Conservation (phyloP, 2,888 invertebrate genomes). For the Andrena hattorfiana region DNA sequence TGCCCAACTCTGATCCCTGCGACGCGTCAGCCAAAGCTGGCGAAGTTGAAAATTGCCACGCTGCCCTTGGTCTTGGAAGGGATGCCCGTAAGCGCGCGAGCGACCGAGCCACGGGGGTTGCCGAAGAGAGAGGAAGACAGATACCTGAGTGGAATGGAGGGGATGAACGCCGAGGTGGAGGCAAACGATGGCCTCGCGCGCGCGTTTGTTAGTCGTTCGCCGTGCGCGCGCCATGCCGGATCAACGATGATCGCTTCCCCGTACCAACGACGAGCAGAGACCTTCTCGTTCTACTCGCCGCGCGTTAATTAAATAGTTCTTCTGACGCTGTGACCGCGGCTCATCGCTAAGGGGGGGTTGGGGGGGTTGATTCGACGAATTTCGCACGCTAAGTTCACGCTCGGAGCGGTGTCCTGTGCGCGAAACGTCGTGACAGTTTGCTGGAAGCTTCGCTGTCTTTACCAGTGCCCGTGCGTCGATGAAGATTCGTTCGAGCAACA, state of each 20-base stretch:
- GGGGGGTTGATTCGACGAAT: neutral
- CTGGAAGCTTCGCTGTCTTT: neutral
- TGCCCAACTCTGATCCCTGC: no score
- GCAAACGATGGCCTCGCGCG: slow-evolving; percentile 66
- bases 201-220: slow-evolving; percentile 79
- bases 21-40: neutral
- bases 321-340: slow-evolving; percentile 15
- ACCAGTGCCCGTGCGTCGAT: neutral
- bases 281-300: neutral
- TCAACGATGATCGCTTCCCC: slow-evolving; percentile 25
- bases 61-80: neutral
- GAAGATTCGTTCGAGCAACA: neutral
- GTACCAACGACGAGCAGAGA: slow-evolving; percentile 4
- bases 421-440: neutral
- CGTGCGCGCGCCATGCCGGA: slow-evolving; percentile 76
- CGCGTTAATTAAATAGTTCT: slow-evolving; percentile 27
- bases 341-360: slow-evolving; percentile 31
- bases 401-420: neutral
- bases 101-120: slow-evolving; percentile 31
- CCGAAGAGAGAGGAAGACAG: slow-evolving; percentile 41
- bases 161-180: slow-evolving; percentile 61
- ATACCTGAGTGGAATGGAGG: slow-evolving; percentile 39
- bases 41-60: slow-evolving; percentile 23
- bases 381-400: neutral
- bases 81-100: slow-evolving; percentile 9